A percentile compares a stretch with the other conserved stretches of the same genome.
Evolutionary conservation across 2,797 vertebrate genomes (phyloP).

Genomic region (Hydrophis major): DNA sequence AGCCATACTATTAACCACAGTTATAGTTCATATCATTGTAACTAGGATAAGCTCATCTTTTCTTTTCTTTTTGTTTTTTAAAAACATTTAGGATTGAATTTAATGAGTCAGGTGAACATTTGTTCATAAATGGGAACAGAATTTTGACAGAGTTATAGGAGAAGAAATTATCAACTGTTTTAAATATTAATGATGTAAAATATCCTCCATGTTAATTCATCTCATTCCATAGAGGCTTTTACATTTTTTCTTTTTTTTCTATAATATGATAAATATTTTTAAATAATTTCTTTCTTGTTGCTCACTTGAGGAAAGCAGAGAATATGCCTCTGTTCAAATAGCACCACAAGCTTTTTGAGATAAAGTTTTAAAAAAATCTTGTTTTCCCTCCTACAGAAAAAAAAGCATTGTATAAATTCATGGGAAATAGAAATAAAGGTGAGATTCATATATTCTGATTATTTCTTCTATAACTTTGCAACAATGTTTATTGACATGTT

Average conservation of each 20-base stretch:
- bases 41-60: not conserved
- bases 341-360: slow-evolving; percentile 28
- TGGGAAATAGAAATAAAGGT: slow-evolving; percentile 75
- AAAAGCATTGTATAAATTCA: slow-evolving; percentile 71
- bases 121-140: not conserved
- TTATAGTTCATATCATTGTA: not conserved
- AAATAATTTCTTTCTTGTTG: fast-evolving
- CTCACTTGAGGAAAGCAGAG: not conserved
- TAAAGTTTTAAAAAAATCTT: slow-evolving; percentile 54
- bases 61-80: not conserved
- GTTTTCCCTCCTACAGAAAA: slow-evolving; percentile 63
- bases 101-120: not conserved
- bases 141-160: not conserved
- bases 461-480: slow-evolving; percentile 76
- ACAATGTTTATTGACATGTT: slow-evolving; percentile 82
- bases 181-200: not conserved
- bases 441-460: slow-evolving; percentile 76
- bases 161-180: not conserved
- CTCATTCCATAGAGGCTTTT: not conserved
- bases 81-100: not conserved
- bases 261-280: not conserved
- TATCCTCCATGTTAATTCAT: not conserved
- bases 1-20: not conserved
- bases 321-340: not conserved
- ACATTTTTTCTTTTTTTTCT: not conserved